Conservation (phyloP, 2,797 vertebrate genomes). For the Tolypeutes matacus region DNA sequence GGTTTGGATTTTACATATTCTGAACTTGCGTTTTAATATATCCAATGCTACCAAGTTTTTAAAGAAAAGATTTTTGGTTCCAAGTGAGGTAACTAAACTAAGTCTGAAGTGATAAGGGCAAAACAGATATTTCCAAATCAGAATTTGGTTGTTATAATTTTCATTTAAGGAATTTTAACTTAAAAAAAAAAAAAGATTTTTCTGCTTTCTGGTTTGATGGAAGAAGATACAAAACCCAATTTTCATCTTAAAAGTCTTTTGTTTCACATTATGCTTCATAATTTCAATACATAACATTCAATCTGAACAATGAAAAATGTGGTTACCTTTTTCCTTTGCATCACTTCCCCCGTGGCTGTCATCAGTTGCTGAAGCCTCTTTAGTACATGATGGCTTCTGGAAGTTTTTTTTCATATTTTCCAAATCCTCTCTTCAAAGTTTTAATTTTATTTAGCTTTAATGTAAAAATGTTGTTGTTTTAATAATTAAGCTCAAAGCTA, state of each 20-base stretch:
- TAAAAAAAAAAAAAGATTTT: not conserved
- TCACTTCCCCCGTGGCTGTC: not conserved
- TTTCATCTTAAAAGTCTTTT: not conserved
- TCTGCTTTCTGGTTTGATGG: not conserved
- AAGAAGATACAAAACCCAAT: not conserved
- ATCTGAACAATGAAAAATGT: not conserved
- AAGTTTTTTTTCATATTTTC: not conserved
- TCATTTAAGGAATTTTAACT: not conserved
- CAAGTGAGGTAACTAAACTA: not conserved
- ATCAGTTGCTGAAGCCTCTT: accelerated
- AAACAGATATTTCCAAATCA: not conserved
- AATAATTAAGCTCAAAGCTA: not conserved
- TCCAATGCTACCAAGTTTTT: not conserved
- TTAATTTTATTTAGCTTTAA: not conserved
- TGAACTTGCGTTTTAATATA: not conserved
- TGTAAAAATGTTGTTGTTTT: not conserved
- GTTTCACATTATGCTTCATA: not conserved
- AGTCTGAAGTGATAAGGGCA: not conserved
- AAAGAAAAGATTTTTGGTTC: not conserved
- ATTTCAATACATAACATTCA: not conserved
- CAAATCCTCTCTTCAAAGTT: not conserved
- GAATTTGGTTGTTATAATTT: not conserved
- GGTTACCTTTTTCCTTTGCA: not conserved
- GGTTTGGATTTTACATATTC: not conserved
- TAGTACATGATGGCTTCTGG: accelerated